Conservation (phyloP, 2,797 vertebrate species). For the Toxotes lorentzi region DNA sequence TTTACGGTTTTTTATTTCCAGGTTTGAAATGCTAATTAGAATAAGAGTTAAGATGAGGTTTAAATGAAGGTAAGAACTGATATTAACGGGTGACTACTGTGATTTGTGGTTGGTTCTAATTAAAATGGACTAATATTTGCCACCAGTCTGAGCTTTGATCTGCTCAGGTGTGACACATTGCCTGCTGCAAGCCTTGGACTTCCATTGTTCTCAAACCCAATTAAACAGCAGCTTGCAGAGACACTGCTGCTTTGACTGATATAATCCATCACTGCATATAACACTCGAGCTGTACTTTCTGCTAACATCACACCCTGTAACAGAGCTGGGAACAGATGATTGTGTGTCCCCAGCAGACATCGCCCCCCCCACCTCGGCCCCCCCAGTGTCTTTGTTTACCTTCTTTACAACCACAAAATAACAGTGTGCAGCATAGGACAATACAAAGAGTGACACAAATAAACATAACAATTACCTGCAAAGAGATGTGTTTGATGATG, state of each 20-base stretch:
- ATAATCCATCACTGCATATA: conserved; percentile 43
- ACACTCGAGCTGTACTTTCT: conserved; percentile 24
- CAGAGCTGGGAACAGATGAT: conserved; percentile 20
- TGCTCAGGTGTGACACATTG: conserved; percentile 11
- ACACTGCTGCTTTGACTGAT: conserved; percentile 33
- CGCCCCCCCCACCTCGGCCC: too few relatives aligned
- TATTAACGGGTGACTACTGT: not conserved
- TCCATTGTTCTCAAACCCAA: conserved; percentile 58
- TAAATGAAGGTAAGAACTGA: not conserved
- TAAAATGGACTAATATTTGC: conserved; percentile 13
- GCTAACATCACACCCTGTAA: conserved; percentile 23
- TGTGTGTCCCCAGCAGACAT: conserved; percentile 20
- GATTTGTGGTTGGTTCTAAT: not conserved
- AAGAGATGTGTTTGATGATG: conserved; percentile 16
- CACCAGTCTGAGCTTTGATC: conserved; percentile 9
- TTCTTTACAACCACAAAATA: conserved; percentile 5
- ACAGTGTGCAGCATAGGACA: not conserved
- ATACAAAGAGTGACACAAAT: conserved; percentile 9
- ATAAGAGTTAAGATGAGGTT: not conserved
- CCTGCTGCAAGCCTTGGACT: conserved; percentile 17
- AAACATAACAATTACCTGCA: conserved; percentile 22
- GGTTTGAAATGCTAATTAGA: not conserved
- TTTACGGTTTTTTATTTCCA: too few relatives aligned
- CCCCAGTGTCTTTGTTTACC: not conserved
- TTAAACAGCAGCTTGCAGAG: conserved; percentile 52